Base-by-base conservation (phyloP, 2,797 vertebrate species). In the Lutjanus campechanus region DNA sequence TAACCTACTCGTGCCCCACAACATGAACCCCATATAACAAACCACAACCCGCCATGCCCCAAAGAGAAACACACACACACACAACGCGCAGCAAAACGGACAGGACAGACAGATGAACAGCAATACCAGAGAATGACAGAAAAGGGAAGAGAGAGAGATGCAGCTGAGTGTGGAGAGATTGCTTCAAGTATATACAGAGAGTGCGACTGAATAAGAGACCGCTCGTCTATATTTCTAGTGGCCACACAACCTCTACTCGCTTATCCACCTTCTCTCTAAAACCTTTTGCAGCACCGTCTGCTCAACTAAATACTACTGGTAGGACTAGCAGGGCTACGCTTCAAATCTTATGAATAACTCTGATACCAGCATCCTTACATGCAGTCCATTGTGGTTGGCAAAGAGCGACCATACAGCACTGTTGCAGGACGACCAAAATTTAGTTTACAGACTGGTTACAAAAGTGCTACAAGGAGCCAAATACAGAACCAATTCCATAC, bases 1-100 rank as follows among this genome's bases (percentile, higher is more conserved):
- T 95, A 95, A 93, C 96, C 96, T 96, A 92, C 79, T 94, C 85
- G 79, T 61, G 56, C 83, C 88, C 91, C 80, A 91, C 90, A 89
- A 92, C 90, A 94, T 89, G 85, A 86, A 89, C 46, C 88, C 90
- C 85, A 79, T 78, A 83, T 73, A 82, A 88, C 84, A 92, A 80
- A 86, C 59, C 82, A 79, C 78, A 82, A 19, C 82, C 82, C 74
- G 22, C 62, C 77, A 80, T 17, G 64, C 55, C 72, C 87, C 86
- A 81, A 44, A 73, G 68, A 69, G 53, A 88, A 59, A 73, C 44
- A 82, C 66, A 82, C 22, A 84, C 53, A 67, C 83, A 54, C 29
- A 61, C 61, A 84, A 56, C 68, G 29, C 85, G 53, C 11, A 62
- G 11, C 16, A 41, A 58, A 85, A 85, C 84, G 85, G 54, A 94